Evolutionary conservation across 1,140 invertebrate genomes (phyloP), one percentile per base, ranked within the genome.

Genomic region (Drosophila bocqueti): DNA sequence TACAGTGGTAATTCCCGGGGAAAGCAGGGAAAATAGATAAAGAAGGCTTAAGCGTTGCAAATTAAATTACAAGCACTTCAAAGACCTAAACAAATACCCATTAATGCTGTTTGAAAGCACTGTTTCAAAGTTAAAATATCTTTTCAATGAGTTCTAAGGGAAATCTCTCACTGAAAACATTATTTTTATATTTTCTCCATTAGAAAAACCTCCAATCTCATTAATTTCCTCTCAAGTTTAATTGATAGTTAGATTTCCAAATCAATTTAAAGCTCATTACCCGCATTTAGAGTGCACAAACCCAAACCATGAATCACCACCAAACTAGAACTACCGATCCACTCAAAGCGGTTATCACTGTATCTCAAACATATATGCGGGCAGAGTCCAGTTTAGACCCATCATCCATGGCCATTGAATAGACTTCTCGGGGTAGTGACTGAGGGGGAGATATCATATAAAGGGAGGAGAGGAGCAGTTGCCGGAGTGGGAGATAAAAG

Each of bases 341-440:
- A 72, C 67, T 60, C 46, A 34, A 52, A 52, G 67, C 24, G 36
- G 47, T 62, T 26, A 57, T 57, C 74, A 77, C 75, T 77, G 75
- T 75, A 52, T 15, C 38, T 40, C 31, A 13, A 40, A 46, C 58
- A 69, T 63, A 77, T 62, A 78, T 78, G 76, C 76, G 76, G 76
- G 76, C 58, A 71, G 40, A 47, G 73, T 76, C 73, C 73, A 76
- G 73, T 73, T 65, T 43, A 42, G 71, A 26, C 40, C 24, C 52
- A 58, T 29, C 52, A 58, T 55, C 60, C 15, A 34, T 64, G 69
- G 69, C 38, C 71, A 58, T 58, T 79, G 64, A 78, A 78, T 60
- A 71, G 76, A 72, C 65, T 43, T 21, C 65, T 47, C 18, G 45
- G 64, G 64, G 36, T n/a, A 42, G 63, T 43, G 66, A 18, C 13